A percentile compares a stretch with the other conserved stretches of the same genome.
phyloP scores from a whole-genome alignment of 2,113 vertebrate genomes.

The Aldabrachelys gigantea region DNA sequence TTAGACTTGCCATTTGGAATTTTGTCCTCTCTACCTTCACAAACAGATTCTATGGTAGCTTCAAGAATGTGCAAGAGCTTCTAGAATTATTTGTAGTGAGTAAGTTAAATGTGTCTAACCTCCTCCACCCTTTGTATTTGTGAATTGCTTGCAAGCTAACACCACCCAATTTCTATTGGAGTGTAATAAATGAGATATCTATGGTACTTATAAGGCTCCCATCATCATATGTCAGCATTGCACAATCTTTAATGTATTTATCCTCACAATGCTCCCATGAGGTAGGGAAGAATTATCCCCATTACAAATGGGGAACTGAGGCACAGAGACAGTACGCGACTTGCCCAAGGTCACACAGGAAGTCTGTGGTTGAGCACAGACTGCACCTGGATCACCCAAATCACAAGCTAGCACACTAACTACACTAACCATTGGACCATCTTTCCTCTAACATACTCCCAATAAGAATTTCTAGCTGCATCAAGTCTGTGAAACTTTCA shows the following conservation, averaged over 20 bases:
- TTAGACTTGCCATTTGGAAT: neutral
- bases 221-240: neutral
- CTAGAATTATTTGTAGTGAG: neutral
- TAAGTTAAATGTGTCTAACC: neutral
- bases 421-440: neutral
- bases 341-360: neutral
- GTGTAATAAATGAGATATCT: neutral
- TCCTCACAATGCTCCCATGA: neutral
- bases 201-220: neutral
- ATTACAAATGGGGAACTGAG: neutral
- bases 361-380: neutral
- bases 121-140: neutral
- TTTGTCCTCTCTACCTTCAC: neutral
- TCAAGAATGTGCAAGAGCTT: neutral
- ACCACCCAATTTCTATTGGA: neutral
- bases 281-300: neutral
- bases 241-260: neutral
- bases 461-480: neutral
- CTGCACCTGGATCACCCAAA: neutral
- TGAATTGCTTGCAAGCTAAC: neutral
- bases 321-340: neutral
- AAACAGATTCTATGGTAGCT: rapidly evolving
- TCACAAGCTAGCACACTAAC: neutral
- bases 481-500: neutral
- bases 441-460: neutral